These are phyloP conservation scores for Crypturellus tataupa DNA, from an alignment of 2,797 vertebrate genomes.

Conservation along the genomic window DNA sequence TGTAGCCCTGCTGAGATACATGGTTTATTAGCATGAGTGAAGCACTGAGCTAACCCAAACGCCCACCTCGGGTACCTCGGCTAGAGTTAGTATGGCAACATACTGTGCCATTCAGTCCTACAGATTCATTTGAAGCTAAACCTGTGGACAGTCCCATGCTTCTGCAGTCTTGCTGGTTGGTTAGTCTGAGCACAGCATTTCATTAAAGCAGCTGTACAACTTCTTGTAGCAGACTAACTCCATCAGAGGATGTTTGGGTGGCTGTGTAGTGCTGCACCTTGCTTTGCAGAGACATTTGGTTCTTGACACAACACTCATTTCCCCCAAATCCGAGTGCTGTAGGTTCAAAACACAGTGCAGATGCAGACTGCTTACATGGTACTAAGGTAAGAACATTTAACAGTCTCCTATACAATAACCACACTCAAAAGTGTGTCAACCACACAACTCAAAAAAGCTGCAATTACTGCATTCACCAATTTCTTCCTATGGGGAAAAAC, in stretches of 20 bases:
- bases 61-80: background rate
- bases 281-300: background rate
- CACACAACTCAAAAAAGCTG: background rate
- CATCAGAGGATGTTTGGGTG: constrained; percentile 29
- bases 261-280: background rate
- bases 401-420: background rate
- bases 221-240: background rate
- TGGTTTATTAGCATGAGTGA: background rate
- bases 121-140: background rate
- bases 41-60: background rate
- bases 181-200: background rate
- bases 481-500: background rate
- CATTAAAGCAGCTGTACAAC: background rate
- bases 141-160: background rate
- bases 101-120: background rate
- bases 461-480: background rate
- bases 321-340: background rate
- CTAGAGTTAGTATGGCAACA: background rate
- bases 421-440: no score
- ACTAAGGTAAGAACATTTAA: background rate
- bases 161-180: background rate
- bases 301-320: background rate
- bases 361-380: background rate
- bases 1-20: background rate
- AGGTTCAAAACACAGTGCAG: background rate